Conservation (phyloP, 2,797 vertebrate species). For the Pangasius mekongensis region DNA sequence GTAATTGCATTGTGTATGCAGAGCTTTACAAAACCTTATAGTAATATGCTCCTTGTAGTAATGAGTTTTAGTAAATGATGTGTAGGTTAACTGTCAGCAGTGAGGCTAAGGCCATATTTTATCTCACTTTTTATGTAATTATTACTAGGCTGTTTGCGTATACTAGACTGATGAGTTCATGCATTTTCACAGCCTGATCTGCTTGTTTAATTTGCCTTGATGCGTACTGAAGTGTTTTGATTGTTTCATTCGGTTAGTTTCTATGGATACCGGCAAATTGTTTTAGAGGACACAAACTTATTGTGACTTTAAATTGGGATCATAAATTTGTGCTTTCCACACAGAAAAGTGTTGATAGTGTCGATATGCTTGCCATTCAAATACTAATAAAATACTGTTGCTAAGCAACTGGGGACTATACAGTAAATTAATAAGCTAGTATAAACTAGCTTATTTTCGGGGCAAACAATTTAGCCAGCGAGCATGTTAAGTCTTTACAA, state of each 20-base stretch:
- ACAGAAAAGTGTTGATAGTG: neutral
- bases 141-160: neutral
- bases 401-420: neutral
- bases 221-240: neutral
- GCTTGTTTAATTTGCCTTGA: neutral
- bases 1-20: neutral
- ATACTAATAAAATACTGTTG: neutral
- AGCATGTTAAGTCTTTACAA: neutral
- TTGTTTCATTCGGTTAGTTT: neutral
- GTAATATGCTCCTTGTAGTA: neutral
- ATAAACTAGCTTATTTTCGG: neutral
- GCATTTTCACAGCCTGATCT: neutral
- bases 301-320: neutral
- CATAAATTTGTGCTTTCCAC: neutral
- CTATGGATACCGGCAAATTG: neutral
- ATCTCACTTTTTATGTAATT: neutral
- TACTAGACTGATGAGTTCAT: neutral
- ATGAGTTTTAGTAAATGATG: neutral
- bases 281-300: neutral
- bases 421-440: neutral
- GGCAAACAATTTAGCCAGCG: neutral
- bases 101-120: neutral
- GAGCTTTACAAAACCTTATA: neutral
- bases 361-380: neutral
- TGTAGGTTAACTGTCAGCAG: too few relatives aligned